These are phyloP conservation scores for Nymphicus hollandicus DNA, from an alignment of 2,113 vertebrate species.

Conservation along the genomic window DNA sequence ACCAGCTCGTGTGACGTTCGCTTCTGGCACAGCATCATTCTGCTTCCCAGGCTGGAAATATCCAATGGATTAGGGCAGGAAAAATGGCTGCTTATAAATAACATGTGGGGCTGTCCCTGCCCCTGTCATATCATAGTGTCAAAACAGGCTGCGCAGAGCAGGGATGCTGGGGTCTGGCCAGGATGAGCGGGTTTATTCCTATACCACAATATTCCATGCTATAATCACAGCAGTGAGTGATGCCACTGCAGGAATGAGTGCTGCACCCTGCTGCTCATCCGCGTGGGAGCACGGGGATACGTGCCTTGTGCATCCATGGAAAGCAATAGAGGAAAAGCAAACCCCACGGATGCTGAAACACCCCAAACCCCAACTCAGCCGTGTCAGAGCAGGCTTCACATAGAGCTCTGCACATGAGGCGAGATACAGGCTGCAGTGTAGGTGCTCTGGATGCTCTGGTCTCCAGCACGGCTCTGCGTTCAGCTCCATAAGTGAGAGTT, in stretches of 20 bases:
- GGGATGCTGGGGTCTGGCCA: background rate
- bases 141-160: background rate
- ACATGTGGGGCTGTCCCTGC: background rate
- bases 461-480: background rate
- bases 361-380: background rate
- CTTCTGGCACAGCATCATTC: constrained; percentile 1
- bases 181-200: background rate
- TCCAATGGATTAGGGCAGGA: background rate
- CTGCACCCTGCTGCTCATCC: background rate
- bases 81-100: constrained; percentile 16
- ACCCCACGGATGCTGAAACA: background rate
- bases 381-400: background rate
- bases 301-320: fast-evolving
- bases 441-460: background rate
- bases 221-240: background rate
- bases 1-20: background rate
- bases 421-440: background rate
- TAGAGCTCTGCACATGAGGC: fast-evolving
- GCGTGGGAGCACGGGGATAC: fast-evolving
- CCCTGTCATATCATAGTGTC: background rate
- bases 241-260: background rate
- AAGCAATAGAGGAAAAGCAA: background rate
- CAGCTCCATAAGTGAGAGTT: background rate
- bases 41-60: constrained; percentile 29
- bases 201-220: background rate